phyloP scores from a whole-genome alignment of 2,113 vertebrate genomes.

The Conger conger region DNA sequence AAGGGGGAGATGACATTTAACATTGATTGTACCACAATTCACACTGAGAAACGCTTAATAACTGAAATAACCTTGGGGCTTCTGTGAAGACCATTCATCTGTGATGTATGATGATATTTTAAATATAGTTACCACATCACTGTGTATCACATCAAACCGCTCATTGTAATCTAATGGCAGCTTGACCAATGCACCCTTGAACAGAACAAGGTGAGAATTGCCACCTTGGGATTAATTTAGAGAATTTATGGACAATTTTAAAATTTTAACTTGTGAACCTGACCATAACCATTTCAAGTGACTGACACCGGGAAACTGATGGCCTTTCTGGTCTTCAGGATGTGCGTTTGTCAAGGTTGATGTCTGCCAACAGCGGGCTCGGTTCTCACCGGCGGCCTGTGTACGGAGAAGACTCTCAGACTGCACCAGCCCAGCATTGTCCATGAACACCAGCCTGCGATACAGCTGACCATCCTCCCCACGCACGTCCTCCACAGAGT shows the following conservation, averaged over 20 bases:
- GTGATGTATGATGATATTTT: background rate
- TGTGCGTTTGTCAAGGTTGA: background rate
- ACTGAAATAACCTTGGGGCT: background rate
- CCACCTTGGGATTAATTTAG: background rate
- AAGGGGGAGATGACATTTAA: background rate
- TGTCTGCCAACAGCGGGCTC: background rate
- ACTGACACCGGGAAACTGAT: background rate
- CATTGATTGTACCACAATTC: background rate
- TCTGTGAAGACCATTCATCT: background rate
- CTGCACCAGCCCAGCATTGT: slow-evolving; percentile 86
- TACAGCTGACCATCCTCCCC: slow-evolving; percentile 81
- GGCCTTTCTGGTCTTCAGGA: background rate
- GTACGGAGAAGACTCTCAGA: slow-evolving; percentile 80
- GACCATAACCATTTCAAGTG: background rate
- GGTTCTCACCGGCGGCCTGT: slow-evolving; percentile 51
- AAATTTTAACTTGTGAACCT: background rate
- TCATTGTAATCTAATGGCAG: background rate
- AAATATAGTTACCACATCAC: background rate
- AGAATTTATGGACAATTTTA: background rate
- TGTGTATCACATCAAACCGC: background rate
- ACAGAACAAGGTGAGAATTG: background rate
- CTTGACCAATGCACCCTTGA: background rate
- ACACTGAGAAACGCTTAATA: background rate
- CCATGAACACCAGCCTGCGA: slow-evolving; percentile 87
- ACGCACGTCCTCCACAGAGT: slow-evolving; percentile 86